These are phyloP conservation scores for Limulus polyphemus DNA, from an alignment of 2,888 invertebrate genomes.

Conservation along the genomic window DNA sequence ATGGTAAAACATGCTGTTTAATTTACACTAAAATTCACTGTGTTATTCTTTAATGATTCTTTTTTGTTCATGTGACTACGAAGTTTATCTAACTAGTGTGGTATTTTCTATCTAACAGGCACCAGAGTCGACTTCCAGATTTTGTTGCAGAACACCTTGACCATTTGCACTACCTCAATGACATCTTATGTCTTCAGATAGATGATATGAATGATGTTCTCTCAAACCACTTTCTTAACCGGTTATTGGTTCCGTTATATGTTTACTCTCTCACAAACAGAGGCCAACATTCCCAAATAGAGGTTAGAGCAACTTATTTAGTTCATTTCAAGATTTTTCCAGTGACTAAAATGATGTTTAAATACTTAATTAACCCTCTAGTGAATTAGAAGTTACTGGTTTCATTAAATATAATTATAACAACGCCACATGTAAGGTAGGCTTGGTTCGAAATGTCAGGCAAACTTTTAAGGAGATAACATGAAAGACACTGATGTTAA, in stretches of 20 bases:
- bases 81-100: too few species aligned
- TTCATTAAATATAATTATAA: too few species aligned
- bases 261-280: slow-evolving; percentile 62
- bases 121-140: slow-evolving; percentile 80
- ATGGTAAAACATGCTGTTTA: not conserved
- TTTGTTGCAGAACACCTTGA: slow-evolving; percentile 94
- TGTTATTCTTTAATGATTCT: too few species aligned
- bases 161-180: slow-evolving; percentile 92
- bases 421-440: too few species aligned
- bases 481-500: too few species aligned
- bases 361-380: too few species aligned
- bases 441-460: too few species aligned
- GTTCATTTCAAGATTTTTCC: too few species aligned
- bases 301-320: slow-evolving; percentile 8
- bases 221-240: slow-evolving; percentile 83
- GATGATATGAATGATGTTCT: slow-evolving; percentile 84
- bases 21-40: not conserved
- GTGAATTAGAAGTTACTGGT: too few species aligned
- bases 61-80: too few species aligned
- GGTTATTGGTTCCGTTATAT: slow-evolving; percentile 81
- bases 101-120: slow-evolving; percentile 44
- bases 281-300: slow-evolving; percentile 27
- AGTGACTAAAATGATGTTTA: too few species aligned
- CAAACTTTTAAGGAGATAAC: too few species aligned
- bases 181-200: slow-evolving; percentile 83